These are phyloP conservation scores for Cheirogaleus medius DNA, from an alignment of 2,113 vertebrate species.

Conservation along the genomic window DNA sequence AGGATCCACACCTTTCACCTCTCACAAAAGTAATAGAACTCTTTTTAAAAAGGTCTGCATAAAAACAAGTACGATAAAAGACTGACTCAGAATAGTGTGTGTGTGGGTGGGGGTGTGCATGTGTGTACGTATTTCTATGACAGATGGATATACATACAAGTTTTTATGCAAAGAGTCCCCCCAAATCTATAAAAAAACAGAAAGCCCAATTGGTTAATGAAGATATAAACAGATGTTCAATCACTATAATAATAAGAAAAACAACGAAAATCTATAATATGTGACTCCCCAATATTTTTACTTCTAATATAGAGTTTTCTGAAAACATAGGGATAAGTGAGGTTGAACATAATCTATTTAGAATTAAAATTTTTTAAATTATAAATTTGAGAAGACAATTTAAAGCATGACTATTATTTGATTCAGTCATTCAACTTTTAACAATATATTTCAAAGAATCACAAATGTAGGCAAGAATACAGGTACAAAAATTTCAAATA, in stretches of 20 bases:
- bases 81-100: background rate
- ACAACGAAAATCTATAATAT: background rate
- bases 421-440: background rate
- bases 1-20: no score
- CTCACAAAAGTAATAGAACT: background rate
- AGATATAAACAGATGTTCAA: background rate
- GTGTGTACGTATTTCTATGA: background rate
- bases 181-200: background rate
- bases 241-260: background rate
- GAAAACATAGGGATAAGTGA: background rate
- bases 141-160: background rate
- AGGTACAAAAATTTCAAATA: background rate
- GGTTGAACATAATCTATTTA: background rate
- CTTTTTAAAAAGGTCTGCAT: background rate
- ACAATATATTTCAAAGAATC: background rate
- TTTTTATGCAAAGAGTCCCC: background rate
- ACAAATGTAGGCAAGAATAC: background rate
- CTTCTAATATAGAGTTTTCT: background rate
- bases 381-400: background rate
- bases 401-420: background rate
- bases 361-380: background rate
- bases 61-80: background rate
- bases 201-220: background rate
- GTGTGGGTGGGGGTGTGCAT: accelerated
- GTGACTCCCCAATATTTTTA: background rate